Conservation (phyloP, 2,888 invertebrate genomes). For the Exephanes ischioxanthus region DNA sequence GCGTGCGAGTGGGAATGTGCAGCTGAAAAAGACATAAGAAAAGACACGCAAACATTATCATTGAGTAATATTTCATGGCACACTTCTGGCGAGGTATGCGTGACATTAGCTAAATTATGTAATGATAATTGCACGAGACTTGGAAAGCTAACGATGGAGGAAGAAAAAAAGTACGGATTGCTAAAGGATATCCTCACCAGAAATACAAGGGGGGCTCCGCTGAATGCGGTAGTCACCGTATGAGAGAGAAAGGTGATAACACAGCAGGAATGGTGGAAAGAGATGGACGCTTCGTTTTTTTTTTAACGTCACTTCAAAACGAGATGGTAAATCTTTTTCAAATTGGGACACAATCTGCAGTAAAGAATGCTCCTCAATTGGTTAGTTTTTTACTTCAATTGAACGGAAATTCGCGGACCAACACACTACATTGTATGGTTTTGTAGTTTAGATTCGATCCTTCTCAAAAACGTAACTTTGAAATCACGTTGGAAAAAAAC, state of each 20-base stretch:
- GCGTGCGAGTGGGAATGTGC: constrained; percentile 80
- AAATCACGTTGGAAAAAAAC: too few species aligned
- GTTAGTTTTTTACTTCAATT: background rate
- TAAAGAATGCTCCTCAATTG: too few species aligned
- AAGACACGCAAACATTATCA: background rate
- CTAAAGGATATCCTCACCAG: too few species aligned
- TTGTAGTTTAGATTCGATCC: too few species aligned
- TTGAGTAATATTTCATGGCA: background rate
- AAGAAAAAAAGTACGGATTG: background rate
- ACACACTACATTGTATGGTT: too few species aligned
- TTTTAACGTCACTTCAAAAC: too few species aligned
- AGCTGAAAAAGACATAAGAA: constrained; percentile 73
- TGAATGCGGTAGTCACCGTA: too few species aligned
- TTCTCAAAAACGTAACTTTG: too few species aligned
- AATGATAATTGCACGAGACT: background rate
- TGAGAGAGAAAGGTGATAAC: too few species aligned
- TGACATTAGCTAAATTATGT: background rate
- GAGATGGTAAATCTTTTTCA: too few species aligned
- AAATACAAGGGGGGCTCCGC: too few species aligned
- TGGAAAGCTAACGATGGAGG: background rate
- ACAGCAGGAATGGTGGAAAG: background rate
- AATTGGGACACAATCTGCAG: too few species aligned
- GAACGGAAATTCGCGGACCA: background rate
- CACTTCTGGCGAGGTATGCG: background rate
- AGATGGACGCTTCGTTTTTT: background rate